Percentiles rank a stretch among this genome's conserved stretches.
Evolutionary conservation across 2,888 invertebrate species (phyloP).

Genomic region (Ochlodes sylvanus): DNA sequence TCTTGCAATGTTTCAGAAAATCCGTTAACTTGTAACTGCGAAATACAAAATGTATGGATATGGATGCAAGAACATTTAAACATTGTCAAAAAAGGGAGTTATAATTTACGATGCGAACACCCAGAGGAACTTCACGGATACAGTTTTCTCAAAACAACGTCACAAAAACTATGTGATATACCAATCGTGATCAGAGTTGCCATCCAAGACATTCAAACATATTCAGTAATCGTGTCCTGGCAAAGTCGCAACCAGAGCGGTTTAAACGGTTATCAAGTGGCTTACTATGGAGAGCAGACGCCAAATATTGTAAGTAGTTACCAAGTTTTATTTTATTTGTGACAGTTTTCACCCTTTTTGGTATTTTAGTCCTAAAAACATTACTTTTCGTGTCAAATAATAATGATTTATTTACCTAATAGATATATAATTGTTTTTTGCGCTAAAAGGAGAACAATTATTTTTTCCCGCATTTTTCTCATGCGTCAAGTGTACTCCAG

Average conservation of each 20-base stretch:
- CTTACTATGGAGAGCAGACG: conserved; percentile 88
- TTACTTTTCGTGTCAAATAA: no score
- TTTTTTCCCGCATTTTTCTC: no score
- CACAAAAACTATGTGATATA: conserved; percentile 93
- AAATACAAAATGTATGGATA: conserved; percentile 95
- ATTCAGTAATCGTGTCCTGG: conserved; percentile 95
- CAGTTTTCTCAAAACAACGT: conserved; percentile 91
- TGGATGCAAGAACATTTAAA: conserved; percentile 96
- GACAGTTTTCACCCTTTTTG: no score
- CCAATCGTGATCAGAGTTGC: conserved; percentile 93
- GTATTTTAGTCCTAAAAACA: background rate
- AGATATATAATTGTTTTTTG: no score
- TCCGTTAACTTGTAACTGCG: conserved; percentile 95
- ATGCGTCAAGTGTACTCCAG: no score
- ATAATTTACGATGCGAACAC: conserved; percentile 91
- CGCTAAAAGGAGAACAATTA: no score
- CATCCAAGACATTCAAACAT: conserved; percentile 95
- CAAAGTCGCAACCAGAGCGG: conserved; percentile 94
- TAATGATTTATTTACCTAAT: conserved; percentile 4
- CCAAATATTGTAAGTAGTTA: conserved; percentile 80
- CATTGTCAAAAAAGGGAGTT: conserved; percentile 86
- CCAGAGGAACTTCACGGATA: conserved; percentile 92
- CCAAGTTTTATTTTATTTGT: no score
- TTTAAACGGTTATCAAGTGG: conserved; percentile 93
- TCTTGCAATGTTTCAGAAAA: conserved; percentile 87